phyloP scores from a whole-genome alignment of 2,888 invertebrate genomes.

The Atrina japonica region DNA sequence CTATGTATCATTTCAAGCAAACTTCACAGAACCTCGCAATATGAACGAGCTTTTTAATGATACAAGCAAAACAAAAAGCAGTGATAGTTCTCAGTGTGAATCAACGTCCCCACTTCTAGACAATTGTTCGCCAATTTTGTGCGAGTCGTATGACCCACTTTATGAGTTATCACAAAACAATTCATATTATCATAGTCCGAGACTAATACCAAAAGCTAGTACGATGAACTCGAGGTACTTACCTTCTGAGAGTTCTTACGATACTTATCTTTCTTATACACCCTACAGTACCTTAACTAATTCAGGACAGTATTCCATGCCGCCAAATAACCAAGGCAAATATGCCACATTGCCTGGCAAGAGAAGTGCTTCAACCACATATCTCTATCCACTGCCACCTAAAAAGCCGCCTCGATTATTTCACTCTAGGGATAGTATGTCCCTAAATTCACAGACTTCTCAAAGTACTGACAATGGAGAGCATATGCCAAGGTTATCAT shows the following conservation, averaged over 20 bases:
- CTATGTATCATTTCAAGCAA: slow-evolving; percentile 74
- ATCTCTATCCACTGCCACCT: slow-evolving; percentile 64
- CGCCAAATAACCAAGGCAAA: slow-evolving; percentile 41
- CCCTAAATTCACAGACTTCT: slow-evolving; percentile 54
- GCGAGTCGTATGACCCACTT: slow-evolving; percentile 57
- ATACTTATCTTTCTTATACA: slow-evolving; percentile 44
- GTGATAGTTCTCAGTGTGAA: slow-evolving; percentile 70
- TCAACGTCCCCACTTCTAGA: slow-evolving; percentile 71
- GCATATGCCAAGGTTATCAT: slow-evolving; percentile 51
- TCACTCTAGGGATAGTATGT: slow-evolving; percentile 66
- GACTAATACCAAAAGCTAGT: slow-evolving; percentile 21
- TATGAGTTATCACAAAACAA: slow-evolving; percentile 45
- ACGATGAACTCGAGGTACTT: slow-evolving; percentile 41
- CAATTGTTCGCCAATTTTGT: slow-evolving; percentile 64
- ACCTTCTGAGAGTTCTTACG: slow-evolving; percentile 43
- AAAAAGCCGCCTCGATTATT: slow-evolving; percentile 71
- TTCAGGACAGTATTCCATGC: slow-evolving; percentile 35
- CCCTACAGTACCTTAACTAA: slow-evolving; percentile 43
- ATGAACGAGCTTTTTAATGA: slow-evolving; percentile 61
- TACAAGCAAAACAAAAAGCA: slow-evolving; percentile 56
- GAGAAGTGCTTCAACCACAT: slow-evolving; percentile 69
- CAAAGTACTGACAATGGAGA: slow-evolving; percentile 51
- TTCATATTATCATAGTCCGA: slow-evolving; percentile 27
- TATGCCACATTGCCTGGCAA: slow-evolving; percentile 37
- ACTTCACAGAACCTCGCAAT: slow-evolving; percentile 68